A percentile compares a stretch with the other conserved stretches of the same genome.
Evolutionary conservation across 2,797 vertebrate genomes (phyloP).

Genomic region (Poeciliopsis presidionis): DNA sequence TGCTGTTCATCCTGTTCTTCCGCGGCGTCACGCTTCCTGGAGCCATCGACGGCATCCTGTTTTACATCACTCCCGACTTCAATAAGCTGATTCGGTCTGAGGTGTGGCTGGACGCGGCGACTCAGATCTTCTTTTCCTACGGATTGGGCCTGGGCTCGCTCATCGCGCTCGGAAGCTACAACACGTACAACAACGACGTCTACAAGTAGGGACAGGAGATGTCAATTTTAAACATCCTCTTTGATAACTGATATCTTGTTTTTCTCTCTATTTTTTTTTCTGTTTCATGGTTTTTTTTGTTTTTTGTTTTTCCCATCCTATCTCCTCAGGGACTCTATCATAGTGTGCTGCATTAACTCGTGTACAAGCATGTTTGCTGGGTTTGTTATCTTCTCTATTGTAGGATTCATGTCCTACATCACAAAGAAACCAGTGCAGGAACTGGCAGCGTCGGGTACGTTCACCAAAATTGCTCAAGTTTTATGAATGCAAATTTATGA

Average conservation of each 20-base stretch:
- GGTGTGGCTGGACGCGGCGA: constrained; percentile 95
- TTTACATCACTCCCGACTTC: constrained; percentile 92
- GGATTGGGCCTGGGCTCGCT: constrained; percentile 91
- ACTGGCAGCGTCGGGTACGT: constrained; percentile 88
- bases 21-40: constrained; percentile 90
- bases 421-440: constrained; percentile 90
- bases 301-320: background rate
- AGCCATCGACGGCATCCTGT: constrained; percentile 89
- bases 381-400: constrained; percentile 93
- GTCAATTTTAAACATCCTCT: background rate
- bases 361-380: constrained; percentile 91
- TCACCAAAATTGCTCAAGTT: background rate
- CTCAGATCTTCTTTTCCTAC: constrained; percentile 94
- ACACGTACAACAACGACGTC: constrained; percentile 88
- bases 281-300: background rate
- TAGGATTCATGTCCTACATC: constrained; percentile 92
- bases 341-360: constrained; percentile 92
- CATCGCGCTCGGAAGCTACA: constrained; percentile 92
- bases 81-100: constrained; percentile 86
- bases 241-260: background rate
- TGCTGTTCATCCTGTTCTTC: constrained; percentile 92
- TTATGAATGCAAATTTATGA: background rate
- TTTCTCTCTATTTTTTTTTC: background rate
- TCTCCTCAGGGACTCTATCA: constrained; percentile 87
- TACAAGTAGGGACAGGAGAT: constrained; percentile 75